Percentiles rank a stretch among this genome's conserved stretches.
These are phyloP conservation scores for Lomographa bimaculata DNA, from an alignment of 2,888 invertebrate species.

Conservation along the genomic window DNA sequence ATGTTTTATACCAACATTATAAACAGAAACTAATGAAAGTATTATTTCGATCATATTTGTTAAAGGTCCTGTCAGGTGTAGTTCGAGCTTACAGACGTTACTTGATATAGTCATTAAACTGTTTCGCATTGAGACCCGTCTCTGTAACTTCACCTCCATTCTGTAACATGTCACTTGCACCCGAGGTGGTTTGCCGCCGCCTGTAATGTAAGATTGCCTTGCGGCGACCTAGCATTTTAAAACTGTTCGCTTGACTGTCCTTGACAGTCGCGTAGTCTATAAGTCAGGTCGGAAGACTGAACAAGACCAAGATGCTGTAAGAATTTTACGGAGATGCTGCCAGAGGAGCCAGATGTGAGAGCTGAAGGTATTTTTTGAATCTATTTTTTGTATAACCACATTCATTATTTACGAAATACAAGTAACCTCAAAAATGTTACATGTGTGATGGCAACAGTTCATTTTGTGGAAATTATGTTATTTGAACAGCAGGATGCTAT, in stretches of 20 bases:
- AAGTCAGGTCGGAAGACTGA: conserved; percentile 84
- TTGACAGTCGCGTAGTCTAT: conserved; percentile 82
- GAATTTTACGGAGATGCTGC: conserved; percentile 79
- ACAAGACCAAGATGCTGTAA: conserved; percentile 78
- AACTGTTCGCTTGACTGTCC: conserved; percentile 82
- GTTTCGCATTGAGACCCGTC: conserved; percentile 58
- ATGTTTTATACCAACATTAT: conserved; percentile 65
- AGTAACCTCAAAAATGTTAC: conserved; percentile 29
- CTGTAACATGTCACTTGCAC: conserved; percentile 50
- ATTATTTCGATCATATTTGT: conserved; percentile 82
- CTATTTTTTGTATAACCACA: conserved; percentile 77
- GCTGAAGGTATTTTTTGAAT: conserved; percentile 81
- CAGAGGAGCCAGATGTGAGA: conserved; percentile 73
- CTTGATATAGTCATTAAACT: conserved; percentile 58
- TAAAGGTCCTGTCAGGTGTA: conserved; percentile 84
- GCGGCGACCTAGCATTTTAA: conserved; percentile 75
- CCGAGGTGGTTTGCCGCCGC: conserved; percentile 41
- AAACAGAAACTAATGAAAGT: conserved; percentile 76
- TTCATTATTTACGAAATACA: conserved; percentile 51
- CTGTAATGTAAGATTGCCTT: conserved; percentile 61
- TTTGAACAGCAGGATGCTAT: conserved; percentile 3
- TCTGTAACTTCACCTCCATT: conserved; percentile 51
- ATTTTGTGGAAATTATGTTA: conserved; percentile 13
- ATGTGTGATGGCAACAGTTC: conserved; percentile 10
- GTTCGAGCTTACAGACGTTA: conserved; percentile 75